phyloP scores from a whole-genome alignment of 2,888 invertebrate genomes.

The Agonopterix arenella region DNA sequence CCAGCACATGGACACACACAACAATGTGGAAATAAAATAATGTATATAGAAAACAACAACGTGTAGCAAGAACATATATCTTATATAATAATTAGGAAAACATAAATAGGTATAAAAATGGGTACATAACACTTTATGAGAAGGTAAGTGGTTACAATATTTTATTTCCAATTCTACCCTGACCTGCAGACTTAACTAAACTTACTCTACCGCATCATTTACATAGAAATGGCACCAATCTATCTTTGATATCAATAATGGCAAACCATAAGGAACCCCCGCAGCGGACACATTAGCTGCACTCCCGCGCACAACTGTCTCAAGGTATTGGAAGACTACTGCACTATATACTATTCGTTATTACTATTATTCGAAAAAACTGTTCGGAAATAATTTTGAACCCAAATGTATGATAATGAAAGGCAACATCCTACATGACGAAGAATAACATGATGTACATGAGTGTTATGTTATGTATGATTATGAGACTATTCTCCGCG shows the following conservation, averaged over 20 bases:
- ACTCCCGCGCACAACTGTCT: constrained; percentile 48
- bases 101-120: constrained; percentile 46
- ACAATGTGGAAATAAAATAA: constrained; percentile 63
- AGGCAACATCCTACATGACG: constrained; percentile 48
- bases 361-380: constrained; percentile 59
- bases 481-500: constrained; percentile 25
- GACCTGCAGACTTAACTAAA: constrained; percentile 74
- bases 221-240: constrained; percentile 76
- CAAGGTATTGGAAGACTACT: constrained; percentile 75
- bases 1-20: constrained; percentile 74
- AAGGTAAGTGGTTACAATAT: constrained; percentile 59
- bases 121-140: constrained; percentile 44
- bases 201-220: constrained; percentile 72
- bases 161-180: constrained; percentile 72
- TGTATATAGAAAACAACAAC: constrained; percentile 52
- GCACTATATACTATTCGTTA: constrained; percentile 66
- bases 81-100: constrained; percentile 30
- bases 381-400: constrained; percentile 42
- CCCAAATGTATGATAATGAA: constrained; percentile 40
- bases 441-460: constrained; percentile 17
- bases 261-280: constrained; percentile 74
- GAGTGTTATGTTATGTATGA: constrained; percentile 27
- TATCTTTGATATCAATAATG: constrained; percentile 77
- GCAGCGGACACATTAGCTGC: constrained; percentile 55
- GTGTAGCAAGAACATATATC: constrained; percentile 27